These are phyloP conservation scores for Drosophila mojavensis DNA, from an alignment of 1,140 invertebrate genomes.

Conservation along the genomic window DNA sequence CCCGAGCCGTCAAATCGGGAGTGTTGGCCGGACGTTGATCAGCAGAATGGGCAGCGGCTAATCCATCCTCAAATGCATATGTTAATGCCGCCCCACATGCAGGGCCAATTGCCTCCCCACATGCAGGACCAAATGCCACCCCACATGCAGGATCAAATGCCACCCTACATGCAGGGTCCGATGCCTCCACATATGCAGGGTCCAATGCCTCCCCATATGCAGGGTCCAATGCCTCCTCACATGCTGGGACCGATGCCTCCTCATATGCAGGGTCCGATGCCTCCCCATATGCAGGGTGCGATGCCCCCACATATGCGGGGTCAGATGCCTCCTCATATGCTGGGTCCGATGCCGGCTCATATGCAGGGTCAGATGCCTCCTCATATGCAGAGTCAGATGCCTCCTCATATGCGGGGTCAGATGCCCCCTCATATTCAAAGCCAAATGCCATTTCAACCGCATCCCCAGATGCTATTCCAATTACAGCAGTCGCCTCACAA, in stretches of 20 bases:
- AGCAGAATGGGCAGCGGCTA: not conserved
- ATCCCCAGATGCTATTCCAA: not conserved
- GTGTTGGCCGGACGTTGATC: not conserved
- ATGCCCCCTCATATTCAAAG: not conserved
- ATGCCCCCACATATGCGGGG: not conserved
- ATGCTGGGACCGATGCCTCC: not conserved
- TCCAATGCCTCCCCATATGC: not conserved
- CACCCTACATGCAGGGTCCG: not conserved
- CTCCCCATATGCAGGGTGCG: not conserved
- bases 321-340: not conserved
- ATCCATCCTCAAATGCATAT: not conserved
- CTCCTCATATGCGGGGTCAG: not conserved
- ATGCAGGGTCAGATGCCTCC: not conserved
- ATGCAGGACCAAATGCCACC: not conserved
- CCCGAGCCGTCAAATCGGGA: not conserved
- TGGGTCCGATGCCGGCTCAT: not conserved
- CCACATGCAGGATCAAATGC: not conserved
- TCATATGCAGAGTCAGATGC: not conserved
- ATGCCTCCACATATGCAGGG: not conserved
- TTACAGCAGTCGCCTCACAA: not conserved
- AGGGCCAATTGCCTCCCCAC: not conserved
- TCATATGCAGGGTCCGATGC: not conserved
- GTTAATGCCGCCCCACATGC: not conserved
- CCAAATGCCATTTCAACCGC: not conserved
- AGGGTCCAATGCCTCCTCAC: not conserved